Evolutionary conservation across 2,888 invertebrate species (phyloP).

Genomic region (Synanthedon vespiformis): DNA sequence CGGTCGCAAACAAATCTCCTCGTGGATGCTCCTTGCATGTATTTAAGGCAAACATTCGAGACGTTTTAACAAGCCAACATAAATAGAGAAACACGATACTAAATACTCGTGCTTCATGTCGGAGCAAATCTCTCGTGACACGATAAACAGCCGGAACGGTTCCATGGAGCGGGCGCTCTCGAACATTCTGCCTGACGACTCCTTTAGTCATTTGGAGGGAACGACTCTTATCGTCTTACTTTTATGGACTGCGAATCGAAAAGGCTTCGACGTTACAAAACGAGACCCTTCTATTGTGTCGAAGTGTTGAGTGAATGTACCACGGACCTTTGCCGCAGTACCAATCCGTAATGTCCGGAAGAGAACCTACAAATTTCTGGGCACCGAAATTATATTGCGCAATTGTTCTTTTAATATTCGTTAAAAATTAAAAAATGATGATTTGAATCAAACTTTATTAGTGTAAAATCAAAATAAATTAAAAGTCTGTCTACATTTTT

Average conservation of each 20-base stretch:
- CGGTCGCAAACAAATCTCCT: slow-evolving; percentile 46
- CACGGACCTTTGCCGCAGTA: slow-evolving; percentile 40
- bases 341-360: slow-evolving; percentile 25
- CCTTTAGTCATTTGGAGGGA: slow-evolving; percentile 54
- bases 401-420: too few relatives aligned
- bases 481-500: too few relatives aligned
- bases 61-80: slow-evolving; percentile 37
- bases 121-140: slow-evolving; percentile 39
- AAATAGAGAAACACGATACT: slow-evolving; percentile 42
- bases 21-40: slow-evolving; percentile 43
- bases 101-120: slow-evolving; percentile 38
- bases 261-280: slow-evolving; percentile 53
- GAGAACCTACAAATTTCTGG: too few relatives aligned
- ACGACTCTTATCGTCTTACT: slow-evolving; percentile 61
- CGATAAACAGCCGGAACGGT: slow-evolving; percentile 35
- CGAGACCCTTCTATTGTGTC: slow-evolving; percentile 58
- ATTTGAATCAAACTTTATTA: too few relatives aligned
- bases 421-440: too few relatives aligned
- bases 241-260: slow-evolving; percentile 61
- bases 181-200: slow-evolving; percentile 44
- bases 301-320: slow-evolving; percentile 48
- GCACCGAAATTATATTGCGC: too few relatives aligned
- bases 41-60: slow-evolving; percentile 31
- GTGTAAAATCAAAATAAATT: too few relatives aligned
- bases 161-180: slow-evolving; percentile 24